Conservation (phyloP, 2,888 invertebrate genomes). For the Taenaris catops region DNA sequence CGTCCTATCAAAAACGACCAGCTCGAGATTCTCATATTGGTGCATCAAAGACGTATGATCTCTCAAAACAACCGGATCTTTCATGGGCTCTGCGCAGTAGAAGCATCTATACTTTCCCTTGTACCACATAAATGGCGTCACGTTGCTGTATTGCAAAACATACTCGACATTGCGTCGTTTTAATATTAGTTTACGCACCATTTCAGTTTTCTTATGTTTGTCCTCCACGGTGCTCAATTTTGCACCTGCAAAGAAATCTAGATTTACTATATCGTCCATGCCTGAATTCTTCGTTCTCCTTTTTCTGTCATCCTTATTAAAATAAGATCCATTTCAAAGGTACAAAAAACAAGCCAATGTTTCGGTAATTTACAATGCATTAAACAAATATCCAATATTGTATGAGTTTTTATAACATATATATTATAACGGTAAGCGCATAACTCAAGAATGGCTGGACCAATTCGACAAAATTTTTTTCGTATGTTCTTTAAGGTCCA, state of each 20-base stretch:
- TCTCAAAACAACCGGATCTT: constrained; percentile 47
- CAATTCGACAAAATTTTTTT: no score
- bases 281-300: background rate
- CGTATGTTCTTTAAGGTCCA: no score
- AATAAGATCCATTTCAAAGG: no score
- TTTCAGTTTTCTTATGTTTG: constrained; percentile 62
- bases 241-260: constrained; percentile 64
- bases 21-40: constrained; percentile 54
- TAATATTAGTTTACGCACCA: constrained; percentile 51
- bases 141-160: constrained; percentile 62
- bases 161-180: constrained; percentile 67
- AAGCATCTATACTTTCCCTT: constrained; percentile 65
- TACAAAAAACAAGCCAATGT: no score
- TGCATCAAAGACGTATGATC: constrained; percentile 52
- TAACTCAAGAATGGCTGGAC: no score
- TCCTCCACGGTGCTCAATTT: constrained; percentile 57
- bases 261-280: constrained; percentile 18
- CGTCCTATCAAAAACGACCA: constrained; percentile 56
- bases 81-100: constrained; percentile 59
- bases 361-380: no score
- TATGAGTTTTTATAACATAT: no score
- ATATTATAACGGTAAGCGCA: no score
- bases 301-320: background rate
- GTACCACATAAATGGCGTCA: constrained; percentile 67
- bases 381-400: no score